Conservation (phyloP, 2,888 invertebrate species). For the Ichneumoninae sp. region DNA sequence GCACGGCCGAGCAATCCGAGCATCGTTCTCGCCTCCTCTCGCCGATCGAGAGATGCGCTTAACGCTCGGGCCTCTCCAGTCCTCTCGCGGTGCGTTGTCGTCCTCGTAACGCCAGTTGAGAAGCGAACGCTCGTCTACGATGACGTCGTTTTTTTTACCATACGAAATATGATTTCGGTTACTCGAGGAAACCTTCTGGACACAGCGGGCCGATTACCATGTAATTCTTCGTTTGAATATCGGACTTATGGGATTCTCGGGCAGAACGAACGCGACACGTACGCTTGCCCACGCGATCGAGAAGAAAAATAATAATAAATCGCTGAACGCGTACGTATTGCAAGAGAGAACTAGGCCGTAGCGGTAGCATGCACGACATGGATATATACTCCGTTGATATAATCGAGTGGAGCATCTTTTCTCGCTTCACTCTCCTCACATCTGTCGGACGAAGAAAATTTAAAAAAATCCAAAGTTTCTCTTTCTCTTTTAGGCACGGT, state of each 20-base stretch:
- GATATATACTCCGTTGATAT: not conserved
- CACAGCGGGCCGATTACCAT: not conserved
- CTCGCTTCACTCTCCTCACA: conserved; percentile 1
- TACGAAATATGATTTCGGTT: conserved; percentile 22
- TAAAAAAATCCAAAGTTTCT: not conserved
- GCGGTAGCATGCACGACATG: conserved; percentile 2
- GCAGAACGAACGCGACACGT: not conserved
- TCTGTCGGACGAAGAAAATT: not conserved
- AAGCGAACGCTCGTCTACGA: conserved; percentile 52
- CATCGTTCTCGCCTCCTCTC: conserved; percentile 21
- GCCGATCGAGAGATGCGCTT: conserved; percentile 35
- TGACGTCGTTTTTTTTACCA: conserved; percentile 26
- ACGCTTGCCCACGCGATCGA: not conserved
- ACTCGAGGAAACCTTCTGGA: not conserved
- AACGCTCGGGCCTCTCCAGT: conserved; percentile 5
- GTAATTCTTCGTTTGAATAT: not conserved
- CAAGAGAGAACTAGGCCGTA: not conserved
- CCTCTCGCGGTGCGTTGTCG: conserved; percentile 32
- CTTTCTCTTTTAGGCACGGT: not conserved
- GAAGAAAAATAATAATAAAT: not conserved
- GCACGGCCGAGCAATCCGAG: conserved; percentile 4
- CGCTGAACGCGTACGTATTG: conserved; percentile 8
- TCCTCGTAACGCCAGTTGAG: conserved; percentile 61
- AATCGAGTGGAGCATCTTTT: conserved; percentile 4
- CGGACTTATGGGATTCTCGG: not conserved